A percentile compares a stretch with the other conserved stretches of the same genome.
phyloP scores from a whole-genome alignment of 2,797 vertebrate genomes.

The Enteromius treurensis region DNA sequence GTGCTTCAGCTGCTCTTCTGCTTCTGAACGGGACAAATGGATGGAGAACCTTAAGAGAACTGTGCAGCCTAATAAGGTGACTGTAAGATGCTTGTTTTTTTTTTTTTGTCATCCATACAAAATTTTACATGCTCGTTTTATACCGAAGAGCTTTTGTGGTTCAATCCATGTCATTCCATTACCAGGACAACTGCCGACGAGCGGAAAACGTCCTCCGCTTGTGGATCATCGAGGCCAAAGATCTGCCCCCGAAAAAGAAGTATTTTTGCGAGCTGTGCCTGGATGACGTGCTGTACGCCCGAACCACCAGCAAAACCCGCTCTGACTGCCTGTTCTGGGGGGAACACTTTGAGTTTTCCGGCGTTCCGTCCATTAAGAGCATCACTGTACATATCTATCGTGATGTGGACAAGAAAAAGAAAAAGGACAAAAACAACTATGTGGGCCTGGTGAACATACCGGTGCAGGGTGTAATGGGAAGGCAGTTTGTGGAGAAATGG shows the following conservation, averaged over 20 bases:
- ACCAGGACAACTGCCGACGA: slow-evolving; percentile 90
- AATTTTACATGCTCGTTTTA: not conserved
- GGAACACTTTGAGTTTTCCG: slow-evolving; percentile 91
- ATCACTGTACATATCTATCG: slow-evolving; percentile 96
- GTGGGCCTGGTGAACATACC: slow-evolving; percentile 95
- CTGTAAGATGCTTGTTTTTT: slow-evolving; percentile 45
- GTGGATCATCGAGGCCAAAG: slow-evolving; percentile 98
- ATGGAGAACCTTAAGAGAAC: slow-evolving; percentile 96
- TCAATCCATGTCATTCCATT: slow-evolving; percentile 19
- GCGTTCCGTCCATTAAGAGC: slow-evolving; percentile 84
- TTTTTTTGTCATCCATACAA: not conserved
- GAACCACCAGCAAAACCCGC: slow-evolving; percentile 94
- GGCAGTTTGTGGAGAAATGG: slow-evolving; percentile 96
- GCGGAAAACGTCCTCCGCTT: slow-evolving; percentile 91
- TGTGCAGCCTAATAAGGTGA: slow-evolving; percentile 94
- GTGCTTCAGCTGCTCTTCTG: slow-evolving; percentile 93
- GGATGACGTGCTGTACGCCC: slow-evolving; percentile 92
- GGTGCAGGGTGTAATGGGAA: slow-evolving; percentile 82
- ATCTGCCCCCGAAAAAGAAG: slow-evolving; percentile 92
- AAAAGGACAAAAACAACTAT: slow-evolving; percentile 97
- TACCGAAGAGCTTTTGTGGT: not conserved
- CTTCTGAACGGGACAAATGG: slow-evolving; percentile 96
- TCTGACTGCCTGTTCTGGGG: slow-evolving; percentile 96
- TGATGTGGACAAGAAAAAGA: slow-evolving; percentile 93
- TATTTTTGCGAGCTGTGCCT: slow-evolving; percentile 98